Conservation (phyloP, 2,888 invertebrate genomes). For the Melikaiella ostensackeni region DNA sequence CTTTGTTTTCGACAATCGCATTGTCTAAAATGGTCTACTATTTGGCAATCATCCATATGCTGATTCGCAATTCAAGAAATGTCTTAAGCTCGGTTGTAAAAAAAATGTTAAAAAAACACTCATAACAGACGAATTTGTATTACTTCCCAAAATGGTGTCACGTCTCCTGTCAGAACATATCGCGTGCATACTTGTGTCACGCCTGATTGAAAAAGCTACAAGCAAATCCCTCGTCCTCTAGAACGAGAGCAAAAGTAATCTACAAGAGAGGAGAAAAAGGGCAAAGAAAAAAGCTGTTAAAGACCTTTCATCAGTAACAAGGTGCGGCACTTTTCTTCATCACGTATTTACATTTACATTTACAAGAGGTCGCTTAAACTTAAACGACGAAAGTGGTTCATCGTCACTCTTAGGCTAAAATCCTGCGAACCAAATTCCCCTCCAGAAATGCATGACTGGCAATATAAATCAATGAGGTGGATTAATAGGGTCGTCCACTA, state of each 20-base stretch:
- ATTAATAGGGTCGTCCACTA: too few species aligned
- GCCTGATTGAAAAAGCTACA: background rate
- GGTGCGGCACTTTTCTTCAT: background rate
- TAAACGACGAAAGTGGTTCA: background rate
- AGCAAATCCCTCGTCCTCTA: background rate
- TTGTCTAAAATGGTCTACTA: too few species aligned
- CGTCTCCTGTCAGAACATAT: background rate
- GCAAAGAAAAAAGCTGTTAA: background rate
- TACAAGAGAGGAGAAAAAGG: background rate
- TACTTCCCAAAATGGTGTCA: background rate
- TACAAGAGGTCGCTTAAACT: background rate
- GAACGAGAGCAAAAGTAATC: background rate
- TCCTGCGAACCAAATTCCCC: background rate
- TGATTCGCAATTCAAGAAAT: too few species aligned
- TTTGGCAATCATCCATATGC: too few species aligned
- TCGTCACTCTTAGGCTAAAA: background rate
- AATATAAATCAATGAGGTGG: too few species aligned
- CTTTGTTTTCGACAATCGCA: too few species aligned
- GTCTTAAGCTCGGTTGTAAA: too few species aligned
- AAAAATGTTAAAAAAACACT: too few species aligned
- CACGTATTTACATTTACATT: background rate
- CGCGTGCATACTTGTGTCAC: background rate
- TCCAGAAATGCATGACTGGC: background rate
- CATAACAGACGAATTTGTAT: background rate
- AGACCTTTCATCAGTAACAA: constrained; percentile 1